Base-by-base conservation (phyloP, 2,797 vertebrate species). In the Diceros bicornis region DNA sequence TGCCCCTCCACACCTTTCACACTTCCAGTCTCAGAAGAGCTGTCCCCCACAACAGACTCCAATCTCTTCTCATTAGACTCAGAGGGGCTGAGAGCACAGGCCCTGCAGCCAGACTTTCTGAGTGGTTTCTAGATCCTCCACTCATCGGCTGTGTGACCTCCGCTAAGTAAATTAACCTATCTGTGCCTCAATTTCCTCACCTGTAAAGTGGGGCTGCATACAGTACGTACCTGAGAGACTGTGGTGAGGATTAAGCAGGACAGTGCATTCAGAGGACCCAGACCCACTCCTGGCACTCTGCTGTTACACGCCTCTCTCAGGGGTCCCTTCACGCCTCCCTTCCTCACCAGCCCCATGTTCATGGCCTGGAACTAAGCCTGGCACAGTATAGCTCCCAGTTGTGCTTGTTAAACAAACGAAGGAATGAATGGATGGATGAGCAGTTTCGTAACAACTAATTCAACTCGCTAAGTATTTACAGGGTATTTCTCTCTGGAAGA, bases 401-500 rank as follows among this genome's bases (percentile, higher is more conserved):
- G 25, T 20, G 86, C 79, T 84, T 92, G 66, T 41, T 64, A 77
- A 85, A 74, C 74, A 77, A 96, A 78, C 9, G 20, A 87, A 95
- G 62, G 57, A 69, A 78, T 37, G 77, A 83, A 50, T 41, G 32
- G 52, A 72, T 52, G n/a, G 68, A 86, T 9, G 61, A 87, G 61
- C 17, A 47, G 59, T 59, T 96, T 74, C 50, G 25, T 61, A 79
- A 29, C 69, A 89, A 86, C 23, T 79, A 55, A 95, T 61, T 77
- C 37, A 44, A 37, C 55, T 47, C 13, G 14, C 59, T 44, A 85
- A 79, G 61, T 37, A 75, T 57, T 77, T 37, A 57, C 47, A 84
- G 21, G 50, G 18, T 59, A 47, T 71, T 95, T 84, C 75, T 68
- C 55, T 85, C 37, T 32, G 61, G 50, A 62, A 74, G 37, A 89